Conservation (phyloP, 2,797 vertebrate species). For the Rachycentron canadum region DNA sequence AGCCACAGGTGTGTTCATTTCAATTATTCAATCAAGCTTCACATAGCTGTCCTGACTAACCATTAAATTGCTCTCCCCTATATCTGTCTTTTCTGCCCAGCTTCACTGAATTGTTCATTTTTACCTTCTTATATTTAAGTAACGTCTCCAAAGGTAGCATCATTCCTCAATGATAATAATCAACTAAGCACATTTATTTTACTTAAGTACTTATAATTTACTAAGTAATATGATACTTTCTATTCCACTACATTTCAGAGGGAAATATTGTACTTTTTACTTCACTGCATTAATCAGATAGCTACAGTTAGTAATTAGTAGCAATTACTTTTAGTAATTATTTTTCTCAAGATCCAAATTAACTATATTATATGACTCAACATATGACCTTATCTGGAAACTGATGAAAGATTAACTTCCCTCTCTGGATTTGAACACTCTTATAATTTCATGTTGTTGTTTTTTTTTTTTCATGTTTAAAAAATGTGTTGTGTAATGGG, state of each 20-base stretch:
- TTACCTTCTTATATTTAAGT: neutral
- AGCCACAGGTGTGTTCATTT: slow-evolving; percentile 31
- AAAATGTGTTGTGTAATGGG: neutral
- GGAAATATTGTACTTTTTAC: neutral
- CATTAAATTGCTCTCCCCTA: slow-evolving; percentile 14
- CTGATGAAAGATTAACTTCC: neutral
- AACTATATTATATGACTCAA: no score
- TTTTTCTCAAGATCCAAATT: neutral
- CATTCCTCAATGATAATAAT: neutral
- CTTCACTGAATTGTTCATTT: neutral
- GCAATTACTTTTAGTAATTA: no score
- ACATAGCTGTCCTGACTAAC: slow-evolving; percentile 17
- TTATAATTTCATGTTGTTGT: neutral
- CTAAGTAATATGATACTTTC: neutral
- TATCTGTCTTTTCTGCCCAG: slow-evolving; percentile 15
- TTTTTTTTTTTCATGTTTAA: neutral
- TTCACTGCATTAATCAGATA: neutral
- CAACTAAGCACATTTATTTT: neutral
- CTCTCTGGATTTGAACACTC: neutral
- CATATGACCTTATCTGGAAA: no score
- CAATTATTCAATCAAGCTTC: slow-evolving; percentile 6
- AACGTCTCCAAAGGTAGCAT: neutral
- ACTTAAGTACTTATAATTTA: neutral
- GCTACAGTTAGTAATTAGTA: neutral
- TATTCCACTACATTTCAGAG: neutral